Base-by-base conservation (phyloP, 1,140 invertebrate species). In the Papilio machaon region DNA sequence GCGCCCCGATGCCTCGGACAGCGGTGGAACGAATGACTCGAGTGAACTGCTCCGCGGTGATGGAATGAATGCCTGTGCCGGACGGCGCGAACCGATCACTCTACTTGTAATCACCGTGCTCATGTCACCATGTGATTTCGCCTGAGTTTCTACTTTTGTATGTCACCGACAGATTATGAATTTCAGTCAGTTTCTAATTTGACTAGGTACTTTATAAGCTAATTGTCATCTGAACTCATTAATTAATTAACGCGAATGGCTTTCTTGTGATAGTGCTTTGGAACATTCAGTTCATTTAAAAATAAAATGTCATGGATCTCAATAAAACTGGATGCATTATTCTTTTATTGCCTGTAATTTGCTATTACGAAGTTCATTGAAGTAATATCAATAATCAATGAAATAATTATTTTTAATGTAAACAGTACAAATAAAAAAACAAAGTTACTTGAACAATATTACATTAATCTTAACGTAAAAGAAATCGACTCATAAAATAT, bases 401-500 rank as follows among this genome's bases (percentile, higher is more conserved):
- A 77, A 35, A 17, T 46, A 54, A 38, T 78, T 47, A 76, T 60
- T 19, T 38, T 15, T 46, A 35, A 13, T 58, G 60, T 52, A 43
- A 58, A 77, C 30, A 78, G 60, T 60, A 15, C 30, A 67, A 35
- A 43, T 6, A 78, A 80, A 87, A 86, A 85, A 84, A 90, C 81
- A 82, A 81, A 85, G 87, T 89, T 90, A 87, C 86, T 90, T 82
- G 85, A 85, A 81, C 85, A 88, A 92, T 92, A 91, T 91, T 87
- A 86, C 91, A 91, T 93, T 92, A 92, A 85, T 90, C 88, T 89
- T 90, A 82, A 80, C 82, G 85, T 84, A 84, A 84, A 90, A 87
- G 88, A 91, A 89, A 90, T 87, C 86, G 88, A 78, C 85, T 90
- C 89, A 91, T 92, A 92, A 94, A 94, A 94, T 92, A 92, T 94